Base-by-base conservation (phyloP, 2,888 invertebrate species). In the Tenthredo distinguenda region DNA sequence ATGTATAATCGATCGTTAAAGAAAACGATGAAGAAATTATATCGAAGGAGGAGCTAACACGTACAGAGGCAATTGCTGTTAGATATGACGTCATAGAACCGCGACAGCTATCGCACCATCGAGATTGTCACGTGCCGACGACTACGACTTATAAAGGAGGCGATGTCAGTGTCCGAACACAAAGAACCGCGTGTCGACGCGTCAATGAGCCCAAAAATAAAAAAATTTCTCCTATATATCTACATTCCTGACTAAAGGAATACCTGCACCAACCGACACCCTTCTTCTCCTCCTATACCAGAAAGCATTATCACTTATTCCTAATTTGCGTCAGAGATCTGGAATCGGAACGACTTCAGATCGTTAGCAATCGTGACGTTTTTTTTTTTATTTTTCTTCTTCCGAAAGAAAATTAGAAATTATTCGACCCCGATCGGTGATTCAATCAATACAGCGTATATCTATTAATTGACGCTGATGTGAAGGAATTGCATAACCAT, bases 101-200 rank as follows among this genome's bases (percentile, higher is more conserved):
- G 34, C 72, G 77, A 77, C n/a, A n/a, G 31, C 40, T 72, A 72
- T 72, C 68, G 83, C 55, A 37, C 55, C 83, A 71, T 71, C 82
- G 74, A 21, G 82, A 83, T 31, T 74, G 82, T 83, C 82, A 74
- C 71, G 85, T 72, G 74, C 40, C 87, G 86, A 87, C 87, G 84
- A 87, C 87, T 82, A 88, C 89, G 72, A 89, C 86, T 89, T 85
- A 85, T 83, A 85, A 82, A 76, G 50, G 87, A 86, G 90, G 88
- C 89, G 88, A 89, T 90, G 90, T 90, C 90, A 90, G 88, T 90
- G 89, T 89, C 90, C 90, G 86, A 87, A 88, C 87, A 89, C 88
- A 89, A 90, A 89, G 90, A 86, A 62, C 82, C 68, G 55, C 55
- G 40, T 34, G 68, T 79, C 55, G 50, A n/a, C 18, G 2, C 6